Evolutionary conservation across 1,140 invertebrate species (phyloP), one percentile per base, ranked within the genome.

Genomic region (Hypothenemus hampei): DNA sequence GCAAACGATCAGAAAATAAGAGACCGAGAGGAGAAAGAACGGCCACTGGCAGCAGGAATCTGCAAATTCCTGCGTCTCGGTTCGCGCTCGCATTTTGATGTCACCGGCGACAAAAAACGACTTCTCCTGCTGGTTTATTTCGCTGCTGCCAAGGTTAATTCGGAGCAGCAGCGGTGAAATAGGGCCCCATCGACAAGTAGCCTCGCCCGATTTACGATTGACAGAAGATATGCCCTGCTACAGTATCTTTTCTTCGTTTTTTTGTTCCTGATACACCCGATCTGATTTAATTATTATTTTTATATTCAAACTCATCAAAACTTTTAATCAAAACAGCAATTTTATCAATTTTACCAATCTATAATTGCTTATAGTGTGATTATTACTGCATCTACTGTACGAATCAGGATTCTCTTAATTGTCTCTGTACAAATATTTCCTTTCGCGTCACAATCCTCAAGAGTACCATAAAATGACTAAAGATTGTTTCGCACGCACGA

Each of bases 71-170:
- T 56, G 43, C 52, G 56, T 40, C 53, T 56, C 41, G 41, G 58
- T 60, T 55, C 50, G 58, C 40, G 52, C 64, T 64, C 64, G 65
- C 64, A 67, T 67, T 67, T 67, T 66, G 64, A 64, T 67, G 65
- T 67, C 65, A 67, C 55, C 59, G 61, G 64, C 52, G 53, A 47
- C 41, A 40, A 51, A 63, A 62, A 58, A 58, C 57, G 47, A 56
- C 24, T 20, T 52, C 47, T 56, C 46, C 39, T 47, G 61, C 57
- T 67, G 63, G 64, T 66, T 67, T 67, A 67, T 67, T 65, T 66
- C 64, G 47, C 62, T 67, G 65, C 63, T 49, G 47, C 47, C 19
- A 67, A 66, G 65, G 64, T 67, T 65, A 67, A 65, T 67, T 66
- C 62, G 63, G 64, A 59, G 59, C 62, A 63, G 62, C 61, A 61